These are phyloP conservation scores for Mormyrus iriodes DNA, from an alignment of 2,113 vertebrate genomes.

Conservation along the genomic window DNA sequence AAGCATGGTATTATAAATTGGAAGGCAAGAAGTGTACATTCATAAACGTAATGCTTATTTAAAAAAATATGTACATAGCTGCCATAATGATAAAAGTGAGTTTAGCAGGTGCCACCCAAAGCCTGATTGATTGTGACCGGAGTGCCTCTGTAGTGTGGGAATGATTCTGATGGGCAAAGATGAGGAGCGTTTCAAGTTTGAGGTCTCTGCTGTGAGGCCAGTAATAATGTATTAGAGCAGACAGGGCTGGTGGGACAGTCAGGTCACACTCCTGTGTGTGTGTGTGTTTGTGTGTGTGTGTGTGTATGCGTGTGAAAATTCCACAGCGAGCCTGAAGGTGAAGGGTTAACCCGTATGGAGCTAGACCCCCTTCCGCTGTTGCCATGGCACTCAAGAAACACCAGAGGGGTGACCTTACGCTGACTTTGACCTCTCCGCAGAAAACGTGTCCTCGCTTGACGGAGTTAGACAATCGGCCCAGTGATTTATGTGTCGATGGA, in stretches of 20 bases:
- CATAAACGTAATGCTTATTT: neutral
- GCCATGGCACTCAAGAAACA: slow-evolving; percentile 1
- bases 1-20: neutral
- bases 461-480: neutral
- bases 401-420: neutral
- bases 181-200: neutral
- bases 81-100: neutral
- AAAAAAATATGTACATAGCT: neutral
- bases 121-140: neutral
- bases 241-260: neutral
- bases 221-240: neutral
- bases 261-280: neutral
- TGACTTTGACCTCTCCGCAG: slow-evolving; percentile 1
- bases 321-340: neutral
- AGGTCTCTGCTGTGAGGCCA: neutral
- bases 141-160: neutral
- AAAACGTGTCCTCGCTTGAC: neutral
- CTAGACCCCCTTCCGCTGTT: neutral
- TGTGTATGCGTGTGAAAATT: neutral
- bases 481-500: neutral
- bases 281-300: neutral
- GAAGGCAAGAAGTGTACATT: neutral
- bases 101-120: neutral
- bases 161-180: neutral
- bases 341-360: slow-evolving; percentile 7